Evolutionary conservation across 2,113 vertebrate genomes (phyloP).

Genomic region (Corythoichthys haematopterus): DNA sequence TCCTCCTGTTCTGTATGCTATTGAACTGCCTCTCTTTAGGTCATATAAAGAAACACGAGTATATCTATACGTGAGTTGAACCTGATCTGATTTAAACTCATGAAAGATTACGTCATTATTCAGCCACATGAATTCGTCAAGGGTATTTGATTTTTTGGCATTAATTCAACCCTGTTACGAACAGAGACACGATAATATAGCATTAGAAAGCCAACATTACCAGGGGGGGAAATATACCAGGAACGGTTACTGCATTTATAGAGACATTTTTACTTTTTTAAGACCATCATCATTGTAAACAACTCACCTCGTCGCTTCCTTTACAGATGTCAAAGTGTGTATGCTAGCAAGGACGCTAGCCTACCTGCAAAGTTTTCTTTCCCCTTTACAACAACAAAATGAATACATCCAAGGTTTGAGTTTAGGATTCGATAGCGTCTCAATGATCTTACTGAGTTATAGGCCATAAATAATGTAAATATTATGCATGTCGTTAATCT

Average conservation of each 20-base stretch:
- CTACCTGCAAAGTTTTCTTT: neutral
- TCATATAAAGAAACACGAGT: neutral
- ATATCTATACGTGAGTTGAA: neutral
- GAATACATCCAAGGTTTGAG: neutral
- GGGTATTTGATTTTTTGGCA: neutral
- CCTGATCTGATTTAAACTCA: neutral
- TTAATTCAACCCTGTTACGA: neutral
- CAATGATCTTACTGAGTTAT: neutral
- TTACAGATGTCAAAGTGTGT: constrained; percentile 23
- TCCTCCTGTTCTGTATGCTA: neutral
- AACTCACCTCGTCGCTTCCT: constrained; percentile 21
- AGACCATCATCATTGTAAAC: neutral
- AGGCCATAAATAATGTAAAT: neutral
- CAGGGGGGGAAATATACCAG: no score
- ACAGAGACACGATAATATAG: neutral
- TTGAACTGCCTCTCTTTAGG: neutral
- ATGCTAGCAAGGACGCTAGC: constrained; percentile 28
- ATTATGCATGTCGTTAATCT: neutral
- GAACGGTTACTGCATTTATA: neutral
- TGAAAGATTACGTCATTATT: neutral
- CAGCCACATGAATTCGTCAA: neutral
- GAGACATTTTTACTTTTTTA: neutral
- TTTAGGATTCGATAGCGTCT: neutral
- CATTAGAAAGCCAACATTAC: neutral
- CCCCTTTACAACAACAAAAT: neutral